These are phyloP conservation scores for Anodontia alba DNA, from an alignment of 2,888 invertebrate genomes.

Conservation along the genomic window DNA sequence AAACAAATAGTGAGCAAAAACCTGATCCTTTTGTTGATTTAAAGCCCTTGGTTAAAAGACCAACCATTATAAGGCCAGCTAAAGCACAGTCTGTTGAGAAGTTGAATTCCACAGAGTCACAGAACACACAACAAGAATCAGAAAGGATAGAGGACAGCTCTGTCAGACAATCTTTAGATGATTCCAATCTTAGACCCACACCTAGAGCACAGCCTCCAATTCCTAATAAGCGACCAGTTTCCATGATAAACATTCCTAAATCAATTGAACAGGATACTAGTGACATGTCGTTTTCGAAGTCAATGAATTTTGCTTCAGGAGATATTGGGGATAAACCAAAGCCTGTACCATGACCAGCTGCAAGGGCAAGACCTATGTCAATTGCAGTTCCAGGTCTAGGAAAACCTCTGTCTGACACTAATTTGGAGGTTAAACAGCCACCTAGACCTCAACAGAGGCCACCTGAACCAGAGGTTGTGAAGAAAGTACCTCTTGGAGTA, in stretches of 20 bases:
- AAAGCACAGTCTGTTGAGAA: constrained; percentile 24
- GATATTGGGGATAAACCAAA: constrained; percentile 12
- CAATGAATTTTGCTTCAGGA: constrained; percentile 9
- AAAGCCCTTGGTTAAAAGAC: constrained; percentile 57
- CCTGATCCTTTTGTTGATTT: not conserved
- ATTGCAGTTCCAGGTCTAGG: constrained; percentile 39
- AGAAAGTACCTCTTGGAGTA: constrained; percentile 30
- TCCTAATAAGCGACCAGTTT: constrained; percentile 64
- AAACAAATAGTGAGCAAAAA: not conserved
- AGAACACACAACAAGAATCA: not conserved
- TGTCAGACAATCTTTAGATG: constrained; percentile 34
- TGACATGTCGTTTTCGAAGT: not conserved
- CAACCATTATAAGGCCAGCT: constrained; percentile 68
- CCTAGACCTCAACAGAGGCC: constrained; percentile 15
- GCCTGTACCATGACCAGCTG: constrained; percentile 53
- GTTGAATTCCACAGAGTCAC: constrained; percentile 1
- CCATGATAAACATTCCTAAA: constrained; percentile 61
- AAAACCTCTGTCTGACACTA: not conserved
- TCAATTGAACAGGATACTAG: constrained; percentile 36
- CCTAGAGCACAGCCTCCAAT: constrained; percentile 50
- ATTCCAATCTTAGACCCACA: constrained; percentile 23
- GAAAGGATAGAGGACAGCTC: not conserved
- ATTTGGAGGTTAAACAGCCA: constrained; percentile 22
- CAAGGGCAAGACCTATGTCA: constrained; percentile 52
- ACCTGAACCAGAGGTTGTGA: not conserved